phyloP scores from a whole-genome alignment of 2,797 vertebrate species.

The Cyclopterus lumpus region DNA sequence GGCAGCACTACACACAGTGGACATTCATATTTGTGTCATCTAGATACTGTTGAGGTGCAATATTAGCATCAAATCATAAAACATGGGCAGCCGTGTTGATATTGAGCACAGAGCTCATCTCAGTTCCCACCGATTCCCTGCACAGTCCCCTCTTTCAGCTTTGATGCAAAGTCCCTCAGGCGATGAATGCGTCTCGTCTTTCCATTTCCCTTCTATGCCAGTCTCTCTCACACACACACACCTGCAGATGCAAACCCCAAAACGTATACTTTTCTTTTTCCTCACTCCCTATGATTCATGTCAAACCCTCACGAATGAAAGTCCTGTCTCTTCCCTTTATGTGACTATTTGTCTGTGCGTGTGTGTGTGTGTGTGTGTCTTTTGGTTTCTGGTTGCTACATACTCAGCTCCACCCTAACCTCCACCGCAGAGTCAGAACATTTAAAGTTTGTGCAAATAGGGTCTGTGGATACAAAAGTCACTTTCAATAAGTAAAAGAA shows the following conservation, averaged over 20 bases:
- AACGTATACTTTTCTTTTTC: not conserved
- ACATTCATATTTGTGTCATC: not conserved
- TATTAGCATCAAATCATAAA: not conserved
- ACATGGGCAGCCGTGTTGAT: conserved; percentile 14
- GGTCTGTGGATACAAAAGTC: conserved; percentile 3
- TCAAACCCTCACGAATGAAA: conserved; percentile 4
- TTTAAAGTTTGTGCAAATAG: conserved; percentile 46
- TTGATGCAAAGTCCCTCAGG: conserved; percentile 37
- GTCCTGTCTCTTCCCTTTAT: not conserved
- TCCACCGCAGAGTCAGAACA: conserved; percentile 15
- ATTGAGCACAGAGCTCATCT: conserved; percentile 12
- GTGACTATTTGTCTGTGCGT: not conserved
- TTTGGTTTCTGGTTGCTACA: conserved; percentile 29
- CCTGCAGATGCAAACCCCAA: not conserved
- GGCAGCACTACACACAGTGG: not conserved
- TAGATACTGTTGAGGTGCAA: not conserved
- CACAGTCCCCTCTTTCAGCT: conserved; percentile 36
- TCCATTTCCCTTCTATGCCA: not conserved
- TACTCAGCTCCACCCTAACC: conserved; percentile 41
- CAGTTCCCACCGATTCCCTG: conserved; percentile 10
- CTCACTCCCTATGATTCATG: conserved; percentile 6
- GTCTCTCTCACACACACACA: not conserved
- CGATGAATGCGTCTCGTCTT: conserved; percentile 10
- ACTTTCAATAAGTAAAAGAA: not conserved
- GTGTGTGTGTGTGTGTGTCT: not conserved